A percentile compares a stretch with the other conserved stretches of the same genome.
These are phyloP conservation scores for Trichopria drosophilae DNA, from an alignment of 2,888 invertebrate genomes.

Conservation along the genomic window DNA sequence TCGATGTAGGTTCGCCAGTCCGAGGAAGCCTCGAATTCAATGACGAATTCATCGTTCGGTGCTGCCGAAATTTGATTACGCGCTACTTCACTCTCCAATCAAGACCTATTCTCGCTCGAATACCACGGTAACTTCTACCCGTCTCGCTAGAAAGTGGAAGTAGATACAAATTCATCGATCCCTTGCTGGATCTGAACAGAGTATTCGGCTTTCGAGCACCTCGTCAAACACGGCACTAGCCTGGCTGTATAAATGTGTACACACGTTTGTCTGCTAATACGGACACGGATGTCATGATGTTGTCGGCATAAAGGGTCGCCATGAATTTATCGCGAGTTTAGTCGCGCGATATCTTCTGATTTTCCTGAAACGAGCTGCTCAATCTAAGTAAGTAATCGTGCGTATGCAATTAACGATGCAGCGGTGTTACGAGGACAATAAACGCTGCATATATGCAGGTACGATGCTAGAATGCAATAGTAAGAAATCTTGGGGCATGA, in stretches of 20 bases:
- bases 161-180: too few relatives aligned
- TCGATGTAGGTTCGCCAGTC: too few relatives aligned
- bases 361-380: constrained; percentile 38
- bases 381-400: constrained; percentile 39
- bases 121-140: constrained; percentile 16
- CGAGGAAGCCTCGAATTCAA: too few relatives aligned
- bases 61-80: constrained; percentile 21
- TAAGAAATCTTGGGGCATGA: too few relatives aligned
- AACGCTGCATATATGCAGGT: too few relatives aligned
- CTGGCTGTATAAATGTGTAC: constrained; percentile 3
- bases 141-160: too few relatives aligned
- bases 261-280: too few relatives aligned
- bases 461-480: too few relatives aligned
- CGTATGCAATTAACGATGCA: constrained; percentile 54
- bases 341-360: constrained; percentile 45
- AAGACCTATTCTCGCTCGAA: constrained; percentile 8
- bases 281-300: too few relatives aligned
- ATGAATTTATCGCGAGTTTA: constrained; percentile 43
- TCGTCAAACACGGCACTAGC: constrained; percentile 16
- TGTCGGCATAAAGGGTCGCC: constrained; percentile 12
- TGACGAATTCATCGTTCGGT: too few relatives aligned
- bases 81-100: constrained; percentile 23
- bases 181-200: constrained; percentile 9
- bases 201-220: constrained; percentile 12
- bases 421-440: too few relatives aligned